Base-by-base conservation (phyloP, 64 coral and sea anemone genomes). In the Cladopsammia gracilis region DNA sequence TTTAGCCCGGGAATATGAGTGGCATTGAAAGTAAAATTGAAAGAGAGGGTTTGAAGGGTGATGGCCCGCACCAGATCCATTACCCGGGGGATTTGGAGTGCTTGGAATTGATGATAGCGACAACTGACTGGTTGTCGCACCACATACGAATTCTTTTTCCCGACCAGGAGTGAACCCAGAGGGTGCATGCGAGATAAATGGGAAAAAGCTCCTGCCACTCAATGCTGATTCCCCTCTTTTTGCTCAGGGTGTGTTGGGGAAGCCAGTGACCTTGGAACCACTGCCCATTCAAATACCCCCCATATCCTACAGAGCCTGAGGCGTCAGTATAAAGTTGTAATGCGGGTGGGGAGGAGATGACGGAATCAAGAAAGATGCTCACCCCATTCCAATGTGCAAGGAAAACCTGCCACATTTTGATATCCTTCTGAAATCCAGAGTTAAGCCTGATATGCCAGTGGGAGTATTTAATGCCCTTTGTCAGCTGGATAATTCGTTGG, bases 391-490 rank as follows among this genome's bases (percentile, higher is more conserved):
- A 89, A 22, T 72, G 2, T 15, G 4, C 0, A 0, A 86, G 43
- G 25, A 92, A 92, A 6, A 44, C 0, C 15, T 75, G 20, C 90
- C 90, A 92, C 79, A 92, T 90, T 10, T 22, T 22, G 6, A 92
- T 23, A 58, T 92, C 90, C 16, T 85, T 62, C 64, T 1, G 34
- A 52, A 92, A 92, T 3, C 20, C 90, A 0, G 9, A 7, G 7
- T 9, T 74, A 6, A 92, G 58, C 5, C 59, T 75, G 2, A 92
- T 86, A 19, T 85, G 50, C 8, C 49, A 19, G 44, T 75, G 52
- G 23, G 70, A 52, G 1, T 24, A 16, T 3, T 34, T 24, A 3
- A 75, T 20, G 20, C 64, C n/a, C 3, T 6, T 48, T 7, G 90
- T 92, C 0, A 84, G 90, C 0, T 86, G 3, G 16, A 92, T 76